Evolutionary conservation across 2,797 vertebrate genomes (phyloP), one percentile per base, ranked within the genome.

Genomic region (Microctenopoma lineatum): DNA sequence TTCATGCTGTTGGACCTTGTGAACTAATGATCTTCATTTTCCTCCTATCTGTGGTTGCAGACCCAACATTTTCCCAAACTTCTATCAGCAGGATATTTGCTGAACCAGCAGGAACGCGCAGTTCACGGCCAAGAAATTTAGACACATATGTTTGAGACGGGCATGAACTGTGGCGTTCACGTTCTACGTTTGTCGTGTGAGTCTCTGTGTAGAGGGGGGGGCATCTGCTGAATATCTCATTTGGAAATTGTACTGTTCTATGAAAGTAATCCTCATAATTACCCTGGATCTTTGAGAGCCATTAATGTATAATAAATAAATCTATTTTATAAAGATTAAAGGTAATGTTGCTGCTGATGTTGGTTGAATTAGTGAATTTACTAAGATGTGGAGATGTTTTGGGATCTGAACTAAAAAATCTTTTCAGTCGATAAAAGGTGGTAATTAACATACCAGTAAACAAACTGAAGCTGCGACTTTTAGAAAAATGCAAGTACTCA

Each of bases 401-500:
- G 8, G 5, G 0, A 16, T 5, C 2, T 21, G 36, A 59, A 15
- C 11, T 0, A 5, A 52, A 34, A 39, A 51, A 26, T 52, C 10
- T 53, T 57, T 58, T 58, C 52, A 56, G 32, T 14, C 0, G 66
- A 65, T 39, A 27, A 42, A 71, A 41, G 13, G 21, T 45, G 59
- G 29, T 39, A 60, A 68, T 65, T 68, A 66, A 27, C 45, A 51
- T 36, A 53, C 25, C 57, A 36, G 58, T 9, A 61, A 72, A 73
- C 27, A 46, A 54, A 58, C 15, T 14, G 45, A 32, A 56, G 10
- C 29, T 18, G n/a, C 36, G 14, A 29, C 50, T 27, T 26, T 27
- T 47, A 39, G 45, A 29, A 55, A 38, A 14, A 8, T 4, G 8
- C 48, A 47, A 5, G 44, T 51, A 0, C 50, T 42, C 34, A 10